A percentile compares a stretch with the other conserved stretches of the same genome.
Conservation (phyloP, 2,113 vertebrate genomes). For the Antennarius striatus region DNA sequence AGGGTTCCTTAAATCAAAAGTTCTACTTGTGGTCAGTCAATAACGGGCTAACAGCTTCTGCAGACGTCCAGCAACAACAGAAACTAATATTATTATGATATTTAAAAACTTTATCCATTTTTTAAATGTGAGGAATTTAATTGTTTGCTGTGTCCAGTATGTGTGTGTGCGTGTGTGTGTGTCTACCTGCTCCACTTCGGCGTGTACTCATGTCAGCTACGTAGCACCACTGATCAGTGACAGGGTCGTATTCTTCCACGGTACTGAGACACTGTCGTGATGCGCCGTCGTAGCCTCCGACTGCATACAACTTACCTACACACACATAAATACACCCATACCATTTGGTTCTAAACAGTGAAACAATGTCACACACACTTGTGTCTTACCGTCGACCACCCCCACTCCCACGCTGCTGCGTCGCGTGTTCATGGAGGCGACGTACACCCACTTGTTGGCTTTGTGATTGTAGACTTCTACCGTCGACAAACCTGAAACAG, state of each 20-base stretch:
- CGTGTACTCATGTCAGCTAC: slow-evolving; percentile 96
- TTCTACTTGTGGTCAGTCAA: no score
- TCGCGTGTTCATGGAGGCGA: slow-evolving; percentile 95
- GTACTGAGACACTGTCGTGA: slow-evolving; percentile 97
- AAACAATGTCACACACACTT: background rate
- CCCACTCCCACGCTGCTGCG: slow-evolving; percentile 97
- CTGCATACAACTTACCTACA: slow-evolving; percentile 91
- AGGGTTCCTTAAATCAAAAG: no score
- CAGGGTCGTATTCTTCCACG: slow-evolving; percentile 92
- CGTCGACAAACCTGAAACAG: slow-evolving; percentile 86
- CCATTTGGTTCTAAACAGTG: background rate
- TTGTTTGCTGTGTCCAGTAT: background rate
- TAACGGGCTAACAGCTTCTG: no score
- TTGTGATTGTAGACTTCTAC: slow-evolving; percentile 93
- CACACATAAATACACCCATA: slow-evolving; percentile 6
- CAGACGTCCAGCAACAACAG: no score
- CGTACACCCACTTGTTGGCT: slow-evolving; percentile 92
- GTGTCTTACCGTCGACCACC: slow-evolving; percentile 88
- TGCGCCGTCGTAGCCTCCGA: slow-evolving; percentile 93
- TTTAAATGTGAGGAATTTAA: background rate
- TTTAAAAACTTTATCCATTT: no score
- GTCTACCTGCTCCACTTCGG: slow-evolving; percentile 92
- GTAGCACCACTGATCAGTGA: slow-evolving; percentile 89
- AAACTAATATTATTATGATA: no score
- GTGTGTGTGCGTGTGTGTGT: background rate